Base-by-base conservation (phyloP, 2,888 invertebrate genomes). In the Megaustenia siamemsis region DNA sequence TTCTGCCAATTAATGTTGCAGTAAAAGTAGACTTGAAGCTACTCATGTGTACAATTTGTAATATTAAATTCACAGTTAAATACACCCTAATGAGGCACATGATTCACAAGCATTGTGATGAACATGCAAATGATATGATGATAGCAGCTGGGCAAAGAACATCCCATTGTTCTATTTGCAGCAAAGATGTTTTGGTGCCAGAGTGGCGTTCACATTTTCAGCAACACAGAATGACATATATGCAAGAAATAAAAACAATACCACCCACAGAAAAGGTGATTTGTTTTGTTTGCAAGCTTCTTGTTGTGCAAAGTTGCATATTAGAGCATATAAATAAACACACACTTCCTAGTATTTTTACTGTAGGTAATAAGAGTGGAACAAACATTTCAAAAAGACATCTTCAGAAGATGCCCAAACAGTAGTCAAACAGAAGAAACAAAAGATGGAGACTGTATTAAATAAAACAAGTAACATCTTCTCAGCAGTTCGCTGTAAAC, bases 1-100 rank as follows among this genome's bases (percentile, higher is more conserved):
- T 69, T 32, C 28, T 79, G 21, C 66, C 80, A 10, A 69, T 24
- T 24, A 80, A 56, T 24, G 18, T 53, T 15, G n/a, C 35, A 10
- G n/a, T 53, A 32, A 35, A 53, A n/a, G 69, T 35, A 49, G 69
- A 32, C 4, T 79, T 49, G 35, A 32, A 69, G 8, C 28, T 15
- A 15, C n/a, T 43, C 32, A 66, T 3, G 12, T 80, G 80, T n/a
- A 69, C 53, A 49, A 69, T 80, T 5, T 80, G 80, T 69, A 18
- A 69, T 10, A n/a, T 24, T 15, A 53, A 35, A 15, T 80, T 24
- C 21, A 21, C 24, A 12, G 0, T 3, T 1, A 56, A 18, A 12
- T n/a, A 1, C 8, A 0, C 38, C 4, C 38, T 77, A 1, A 0
- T 77, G n/a, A 35, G 2, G 0, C 76, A 77, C 40, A 77, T 77